Base-by-base conservation (phyloP, 2,888 invertebrate species). In the Merodon equestris region DNA sequence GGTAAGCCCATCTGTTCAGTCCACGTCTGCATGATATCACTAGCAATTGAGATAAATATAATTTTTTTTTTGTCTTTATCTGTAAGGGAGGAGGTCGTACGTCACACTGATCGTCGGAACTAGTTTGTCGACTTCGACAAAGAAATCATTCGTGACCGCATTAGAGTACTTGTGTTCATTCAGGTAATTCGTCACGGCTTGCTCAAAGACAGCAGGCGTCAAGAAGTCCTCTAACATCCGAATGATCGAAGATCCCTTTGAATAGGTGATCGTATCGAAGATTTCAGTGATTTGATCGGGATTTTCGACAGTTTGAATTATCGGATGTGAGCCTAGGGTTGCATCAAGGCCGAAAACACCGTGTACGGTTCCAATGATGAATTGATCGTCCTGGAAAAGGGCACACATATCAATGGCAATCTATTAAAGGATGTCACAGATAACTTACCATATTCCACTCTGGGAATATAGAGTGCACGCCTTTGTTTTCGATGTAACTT, bases 261-360 rank as follows among this genome's bases (percentile, higher is more conserved):
- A 93, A 85, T 98, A 98, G 0, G 97, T 96, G 82, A 98, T 97
- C 0, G 92, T 89, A 86, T 98, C 97, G 86, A 98, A 98, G 74
- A 97, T 94, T 83, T 96, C 94, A 0, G 95, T 96, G 72, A 98
- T 97, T 90, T 98, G 93, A 87, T 96, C 94, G 0, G 97, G 97
- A 82, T 95, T 95, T 44, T 91, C 90, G 7, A 97, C 97, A 1
- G 91, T 92, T 87, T 96, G 94, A 9, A 97, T 93, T 64, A 98
- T 97, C 0, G 98, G 96, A 90, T 97, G 97, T 0, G 97, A 96
- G 61, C 94, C 95, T 4, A 94, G 88, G 67, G 94, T 94, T 0
- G 95, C 92, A 86, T 98, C 98, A 1, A 93, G 89, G 1, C 88
- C 89, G 56, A 97, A 87, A 0, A 95, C 96, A 0, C 91, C 87